Percentiles rank a stretch among this genome's conserved stretches.
These are phyloP conservation scores for Philopedon plagiatum DNA, from an alignment of 2,888 invertebrate genomes.

Conservation along the genomic window DNA sequence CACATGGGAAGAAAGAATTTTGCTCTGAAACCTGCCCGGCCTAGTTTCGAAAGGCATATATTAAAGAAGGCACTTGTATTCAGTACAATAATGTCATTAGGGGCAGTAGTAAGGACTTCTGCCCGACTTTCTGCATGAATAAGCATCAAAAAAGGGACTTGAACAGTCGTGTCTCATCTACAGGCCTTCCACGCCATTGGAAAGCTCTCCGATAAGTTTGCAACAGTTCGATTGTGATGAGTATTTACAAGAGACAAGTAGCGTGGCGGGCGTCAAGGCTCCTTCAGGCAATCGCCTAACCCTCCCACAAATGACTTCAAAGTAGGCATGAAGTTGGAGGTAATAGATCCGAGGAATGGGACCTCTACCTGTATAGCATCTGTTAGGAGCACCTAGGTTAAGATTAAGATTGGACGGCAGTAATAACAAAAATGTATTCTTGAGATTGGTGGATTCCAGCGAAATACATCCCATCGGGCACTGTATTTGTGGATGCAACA, in stretches of 20 bases:
- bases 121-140: slow-evolving; percentile 86
- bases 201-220: slow-evolving; percentile 77
- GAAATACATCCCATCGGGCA: slow-evolving; percentile 96
- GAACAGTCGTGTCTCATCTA: slow-evolving; percentile 68
- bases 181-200: slow-evolving; percentile 66
- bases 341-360: slow-evolving; percentile 93
- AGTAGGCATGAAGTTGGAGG: slow-evolving; percentile 93
- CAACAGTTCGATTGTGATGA: slow-evolving; percentile 92
- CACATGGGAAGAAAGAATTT: slow-evolving; percentile 92
- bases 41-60: slow-evolving; percentile 90
- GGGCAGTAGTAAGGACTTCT: slow-evolving; percentile 87
- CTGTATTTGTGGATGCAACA: too few relatives aligned
- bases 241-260: slow-evolving; percentile 74
- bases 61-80: slow-evolving; percentile 85
- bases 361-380: slow-evolving; percentile 98
- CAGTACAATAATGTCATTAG: slow-evolving; percentile 91
- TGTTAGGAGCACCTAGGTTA: slow-evolving; percentile 91
- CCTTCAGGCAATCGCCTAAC: slow-evolving; percentile 87
- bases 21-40: slow-evolving; percentile 92
- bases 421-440: slow-evolving; percentile 98
- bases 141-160: slow-evolving; percentile 82
- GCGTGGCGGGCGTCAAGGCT: slow-evolving; percentile 84
- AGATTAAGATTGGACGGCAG: slow-evolving; percentile 94
- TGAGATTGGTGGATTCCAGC: slow-evolving; percentile 95
- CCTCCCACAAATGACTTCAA: slow-evolving; percentile 95